Evolutionary conservation across 2,797 vertebrate genomes (phyloP).

Genomic region (Masticophis lateralis): DNA sequence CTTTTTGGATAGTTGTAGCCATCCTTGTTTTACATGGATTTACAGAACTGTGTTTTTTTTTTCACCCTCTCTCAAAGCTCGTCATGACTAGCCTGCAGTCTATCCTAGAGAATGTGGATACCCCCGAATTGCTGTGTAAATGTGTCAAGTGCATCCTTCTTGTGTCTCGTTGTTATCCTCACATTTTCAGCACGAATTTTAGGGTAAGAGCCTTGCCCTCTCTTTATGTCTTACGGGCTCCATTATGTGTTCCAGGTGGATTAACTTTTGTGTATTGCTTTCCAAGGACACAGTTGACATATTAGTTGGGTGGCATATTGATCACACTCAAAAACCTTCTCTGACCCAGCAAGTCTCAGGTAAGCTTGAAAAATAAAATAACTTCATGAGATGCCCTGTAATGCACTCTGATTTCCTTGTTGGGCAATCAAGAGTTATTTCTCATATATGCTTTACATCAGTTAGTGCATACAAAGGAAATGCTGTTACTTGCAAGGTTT

Average conservation of each 20-base stretch:
- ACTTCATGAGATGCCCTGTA: neutral
- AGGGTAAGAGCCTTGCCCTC: conserved; percentile 77
- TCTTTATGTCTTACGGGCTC: neutral
- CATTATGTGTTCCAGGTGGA: rapidly evolving
- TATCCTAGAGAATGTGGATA: conserved; percentile 96
- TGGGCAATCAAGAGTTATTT: neutral
- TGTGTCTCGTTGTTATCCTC: conserved; percentile 94
- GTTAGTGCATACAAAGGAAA: neutral
- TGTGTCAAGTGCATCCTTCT: conserved; percentile 96
- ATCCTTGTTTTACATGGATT: neutral
- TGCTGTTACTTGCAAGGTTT: neutral
- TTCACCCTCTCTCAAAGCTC: conserved; percentile 74
- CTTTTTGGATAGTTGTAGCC: neutral
- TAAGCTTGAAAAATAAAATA: conserved; percentile 67
- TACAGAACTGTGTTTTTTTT: neutral
- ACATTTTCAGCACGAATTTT: conserved; percentile 98
- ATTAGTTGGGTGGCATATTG: conserved; percentile 98
- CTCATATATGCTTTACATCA: neutral
- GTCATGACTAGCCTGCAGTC: conserved; percentile 98
- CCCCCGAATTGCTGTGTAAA: conserved; percentile 94
- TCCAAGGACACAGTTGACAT: conserved; percentile 98
- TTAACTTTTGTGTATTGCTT: conserved; percentile 33
- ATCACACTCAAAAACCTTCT: conserved; percentile 94
- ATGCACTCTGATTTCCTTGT: neutral
- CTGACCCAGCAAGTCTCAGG: conserved; percentile 95